Evolutionary conservation across 2,797 vertebrate species (phyloP).

Genomic region (Oryzias sinensis): DNA sequence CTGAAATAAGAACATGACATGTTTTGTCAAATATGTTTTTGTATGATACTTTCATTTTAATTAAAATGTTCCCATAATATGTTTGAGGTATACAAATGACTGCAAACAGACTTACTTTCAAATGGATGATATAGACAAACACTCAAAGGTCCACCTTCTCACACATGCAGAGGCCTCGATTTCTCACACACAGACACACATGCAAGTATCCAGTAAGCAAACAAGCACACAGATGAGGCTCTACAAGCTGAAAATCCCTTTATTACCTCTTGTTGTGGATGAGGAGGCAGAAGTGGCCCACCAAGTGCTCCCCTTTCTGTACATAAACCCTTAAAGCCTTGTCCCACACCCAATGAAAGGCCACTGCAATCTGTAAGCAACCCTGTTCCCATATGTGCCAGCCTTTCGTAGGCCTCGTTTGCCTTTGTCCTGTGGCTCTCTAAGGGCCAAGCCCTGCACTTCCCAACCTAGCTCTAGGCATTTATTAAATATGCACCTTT

Average conservation of each 20-base stretch:
- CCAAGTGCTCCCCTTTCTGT: constrained; percentile 67
- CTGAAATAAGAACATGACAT: too few species aligned
- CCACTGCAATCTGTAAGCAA: constrained; percentile 81
- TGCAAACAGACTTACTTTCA: constrained; percentile 8
- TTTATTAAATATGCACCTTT: constrained; percentile 99
- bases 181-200: constrained; percentile 7
- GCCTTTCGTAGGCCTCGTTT: constrained; percentile 82
- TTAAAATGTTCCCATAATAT: background rate
- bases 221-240: constrained; percentile 75
- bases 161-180: constrained; percentile 25
- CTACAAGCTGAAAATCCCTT: constrained; percentile 79
- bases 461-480: constrained; percentile 87
- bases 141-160: constrained; percentile 11
- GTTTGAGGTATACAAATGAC: background rate
- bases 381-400: constrained; percentile 86
- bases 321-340: constrained; percentile 81
- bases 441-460: constrained; percentile 81
- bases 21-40: too few species aligned
- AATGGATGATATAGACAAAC: constrained; percentile 3
- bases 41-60: background rate
- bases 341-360: constrained; percentile 78
- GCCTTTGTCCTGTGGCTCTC: constrained; percentile 86
- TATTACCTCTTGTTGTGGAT: constrained; percentile 74
- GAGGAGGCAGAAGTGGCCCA: constrained; percentile 67
- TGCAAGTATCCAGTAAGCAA: constrained; percentile 57